These are phyloP conservation scores for Paraescarpia echinospica DNA, from an alignment of 1,140 invertebrate genomes.

Conservation along the genomic window DNA sequence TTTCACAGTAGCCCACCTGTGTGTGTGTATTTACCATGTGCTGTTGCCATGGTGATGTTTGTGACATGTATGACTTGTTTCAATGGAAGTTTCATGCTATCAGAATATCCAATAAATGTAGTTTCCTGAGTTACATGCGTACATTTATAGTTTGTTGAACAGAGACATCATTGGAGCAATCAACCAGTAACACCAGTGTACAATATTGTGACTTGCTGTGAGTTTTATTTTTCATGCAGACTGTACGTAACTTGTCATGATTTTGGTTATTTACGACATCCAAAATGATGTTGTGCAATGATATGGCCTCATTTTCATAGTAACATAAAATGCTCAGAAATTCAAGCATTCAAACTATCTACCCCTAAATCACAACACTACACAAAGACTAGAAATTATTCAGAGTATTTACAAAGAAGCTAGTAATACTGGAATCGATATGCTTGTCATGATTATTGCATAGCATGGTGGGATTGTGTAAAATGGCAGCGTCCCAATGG, in stretches of 20 bases:
- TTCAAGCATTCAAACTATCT: not conserved
- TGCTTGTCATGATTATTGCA: not conserved
- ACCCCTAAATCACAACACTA: not conserved
- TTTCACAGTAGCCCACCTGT: not conserved
- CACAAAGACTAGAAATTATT: not conserved
- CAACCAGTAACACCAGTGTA: not conserved
- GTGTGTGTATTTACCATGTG: not conserved
- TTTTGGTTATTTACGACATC: not conserved
- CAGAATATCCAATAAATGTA: not conserved
- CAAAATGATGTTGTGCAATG: not conserved
- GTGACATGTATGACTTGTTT: not conserved
- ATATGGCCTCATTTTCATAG: not conserved
- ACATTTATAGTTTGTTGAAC: not conserved
- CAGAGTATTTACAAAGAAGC: not conserved
- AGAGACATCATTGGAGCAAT: not conserved
- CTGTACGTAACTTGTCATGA: not conserved
- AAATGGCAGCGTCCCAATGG: not conserved
- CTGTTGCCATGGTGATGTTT: not conserved
- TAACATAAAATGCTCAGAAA: conserved; percentile 1
- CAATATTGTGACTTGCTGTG: not conserved
- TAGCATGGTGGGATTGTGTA: not conserved
- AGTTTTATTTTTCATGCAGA: not conserved
- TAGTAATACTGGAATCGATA: not conserved
- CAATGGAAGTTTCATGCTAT: not conserved
- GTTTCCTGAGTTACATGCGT: not conserved